Base-by-base conservation (phyloP, 1,140 invertebrate genomes). In the Hypsibius dujardini region DNA sequence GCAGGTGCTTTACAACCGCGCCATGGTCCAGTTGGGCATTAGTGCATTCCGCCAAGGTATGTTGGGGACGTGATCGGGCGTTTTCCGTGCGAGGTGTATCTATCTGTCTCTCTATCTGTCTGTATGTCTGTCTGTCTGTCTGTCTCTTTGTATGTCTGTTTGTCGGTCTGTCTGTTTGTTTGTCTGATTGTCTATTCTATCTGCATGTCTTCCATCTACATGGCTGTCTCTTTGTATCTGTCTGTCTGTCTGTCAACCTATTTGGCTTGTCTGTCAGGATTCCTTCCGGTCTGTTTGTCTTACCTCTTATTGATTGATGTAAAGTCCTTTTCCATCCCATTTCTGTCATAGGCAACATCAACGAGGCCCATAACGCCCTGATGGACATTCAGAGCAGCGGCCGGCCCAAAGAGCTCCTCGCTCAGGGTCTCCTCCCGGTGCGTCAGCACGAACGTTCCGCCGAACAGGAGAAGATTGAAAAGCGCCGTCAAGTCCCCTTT, bases 381-480 rank as follows among this genome's bases (percentile, higher is more conserved):
- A 89, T 97, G 0, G 96, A 99, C 80, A 85, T 99, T 67, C 96
- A 98, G 87, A 93, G 95, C 83, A 94, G 92, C 47, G 93, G 92
- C 56, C 88, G 96, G 77, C 92, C 94, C 0, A 98, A 98, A 77
- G 95, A 98, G 78, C 79, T 98, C 7, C 82, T 98, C 1, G 95
- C 95, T 1, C 95, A 98, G 82, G 93, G 90, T 56, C 74, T 82
- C 59, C 75, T 81, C 69, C 75, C 82, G 59, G 85, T 91, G 80
- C 85, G 93, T 71, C 92, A 97, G 77, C 90, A 96, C 76, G 94
- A 98, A 78, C 85, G 93, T 14, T 95, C 90, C 15, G 89, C 92
- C 60, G 94, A 98, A 78, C 93, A 98, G 78, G 95, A 98, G 78
- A 97, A 97, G 79, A 92, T 96, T 70, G 96, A 99, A 77, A 97